Base-by-base conservation (phyloP, 2,888 invertebrate genomes). In the Endotricha flammealis region DNA sequence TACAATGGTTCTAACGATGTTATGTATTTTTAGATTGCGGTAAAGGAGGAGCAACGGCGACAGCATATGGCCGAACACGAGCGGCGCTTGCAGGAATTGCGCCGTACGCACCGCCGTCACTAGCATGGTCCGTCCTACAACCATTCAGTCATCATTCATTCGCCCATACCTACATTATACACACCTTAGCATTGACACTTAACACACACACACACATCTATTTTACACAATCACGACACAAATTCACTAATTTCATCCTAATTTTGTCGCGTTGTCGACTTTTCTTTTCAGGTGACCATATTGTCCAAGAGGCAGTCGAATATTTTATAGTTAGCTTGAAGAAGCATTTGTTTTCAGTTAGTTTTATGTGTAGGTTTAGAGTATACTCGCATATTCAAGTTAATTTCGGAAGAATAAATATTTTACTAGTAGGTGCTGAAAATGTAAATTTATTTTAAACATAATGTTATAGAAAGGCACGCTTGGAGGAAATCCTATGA, bases 51-150 rank as follows among this genome's bases (percentile, higher is more conserved):
- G 72, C 92, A 94, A 76, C 90, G 96, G 37, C 90, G 94, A 37
- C 92, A 94, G 63, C 93, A 95, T 57, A 93, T 96, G 91, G 93
- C 93, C 32, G 95, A 96, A 73, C 93, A 95, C 61, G 95, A 95
- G 68, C 89, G 93, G 38, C 88, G 93, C 54, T 75, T 93, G 68
- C 91, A 92, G 77, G 95, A 94, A 79, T 89, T 92, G 65, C 88
- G 91, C 44, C 89, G 90, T 55, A 81, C 88, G 22, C 74, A 88
- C 41, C 82, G 82, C 54, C 81, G 83, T 54, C 83, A 85, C 63
- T 85, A 83, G 80, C 81, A 83, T 79, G 86, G 85, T 85, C 86
- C 82, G 86, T 85, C 82, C 67, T 60, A 61, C 41, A 45, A 36
- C 41, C 45, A 39, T 35, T 40, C 35, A 41, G 36, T 36, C 40